Evolutionary conservation across 2,888 invertebrate species (phyloP).

Genomic region (Dynastes maya): DNA sequence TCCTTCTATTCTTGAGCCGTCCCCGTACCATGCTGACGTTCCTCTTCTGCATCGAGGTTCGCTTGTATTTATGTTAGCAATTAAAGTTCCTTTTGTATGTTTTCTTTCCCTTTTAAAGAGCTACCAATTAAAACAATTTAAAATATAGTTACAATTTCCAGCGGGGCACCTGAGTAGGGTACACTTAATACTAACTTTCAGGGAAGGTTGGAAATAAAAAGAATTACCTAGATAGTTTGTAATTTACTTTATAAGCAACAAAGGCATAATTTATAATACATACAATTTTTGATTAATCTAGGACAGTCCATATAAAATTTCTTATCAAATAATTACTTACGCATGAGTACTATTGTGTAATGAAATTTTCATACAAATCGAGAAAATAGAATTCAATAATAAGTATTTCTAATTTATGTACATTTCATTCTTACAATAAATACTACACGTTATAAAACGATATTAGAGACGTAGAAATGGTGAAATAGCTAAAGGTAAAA

Average conservation of each 20-base stretch:
- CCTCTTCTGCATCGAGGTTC: too few relatives aligned
- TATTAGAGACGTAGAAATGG: not conserved
- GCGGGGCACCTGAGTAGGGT: too few relatives aligned
- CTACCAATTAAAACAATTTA: too few relatives aligned
- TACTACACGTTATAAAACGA: conserved; percentile 39
- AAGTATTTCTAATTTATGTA: conserved; percentile 18
- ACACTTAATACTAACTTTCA: not conserved
- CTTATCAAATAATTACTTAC: conserved; percentile 36
- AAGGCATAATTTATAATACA: conserved; percentile 49
- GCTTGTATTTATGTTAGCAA: too few relatives aligned
- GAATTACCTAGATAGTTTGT: conserved; percentile 9
- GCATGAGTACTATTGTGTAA: conserved; percentile 37
- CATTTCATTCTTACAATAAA: conserved; percentile 42
- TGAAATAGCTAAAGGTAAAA: not conserved
- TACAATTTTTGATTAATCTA: conserved; percentile 45
- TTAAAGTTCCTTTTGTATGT: too few relatives aligned
- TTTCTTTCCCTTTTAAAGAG: too few relatives aligned
- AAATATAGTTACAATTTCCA: too few relatives aligned
- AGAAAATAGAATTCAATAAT: conserved; percentile 21
- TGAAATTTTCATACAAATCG: conserved; percentile 11
- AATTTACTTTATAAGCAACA: conserved; percentile 39
- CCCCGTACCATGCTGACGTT: too few relatives aligned
- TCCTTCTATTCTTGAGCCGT: too few relatives aligned
- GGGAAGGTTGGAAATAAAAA: conserved; percentile 6
- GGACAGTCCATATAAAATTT: conserved; percentile 56